Base-by-base conservation (phyloP, 2,888 invertebrate species). In the Latrodectus elegans region DNA sequence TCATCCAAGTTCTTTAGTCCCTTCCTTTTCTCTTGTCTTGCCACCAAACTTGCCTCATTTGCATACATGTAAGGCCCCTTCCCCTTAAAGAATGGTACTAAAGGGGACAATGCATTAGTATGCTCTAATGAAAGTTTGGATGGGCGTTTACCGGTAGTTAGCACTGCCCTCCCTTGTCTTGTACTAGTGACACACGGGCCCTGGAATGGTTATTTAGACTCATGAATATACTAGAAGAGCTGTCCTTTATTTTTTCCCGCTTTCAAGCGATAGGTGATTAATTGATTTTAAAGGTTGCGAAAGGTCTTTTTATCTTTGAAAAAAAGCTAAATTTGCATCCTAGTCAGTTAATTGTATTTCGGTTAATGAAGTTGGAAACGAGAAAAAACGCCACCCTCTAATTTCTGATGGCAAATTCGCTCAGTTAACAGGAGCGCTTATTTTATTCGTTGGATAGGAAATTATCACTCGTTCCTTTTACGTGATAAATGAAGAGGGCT, bases 121-220 rank as follows among this genome's bases (percentile, higher is more conserved):
- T 81, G 76, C 86, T 76, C 86, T 86, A 86, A 86, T 86, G 86
- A 86, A 86, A 86, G 86, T 86, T 81, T 77, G 77, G 81, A 52
- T 81, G 86, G 86, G 86, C 86, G 86, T 76, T 81, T 81, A 76
- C 81, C 86, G 86, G 86, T 86, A 86, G 86, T 86, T 86, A 86
- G 81, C 81, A 77, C 81, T 81, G 81, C 86, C 86, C 86, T 81
- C 86, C 86, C 86, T 81, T 86, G 86, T 86, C 86, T 86, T 86
- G 86, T 86, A 86, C 81, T 77, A 72, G 72, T 81, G 86, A 86
- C 81, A 86, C 86, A 86, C 81, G 72, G 76, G 55, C 80, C 26
- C 75, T 80, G 64, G 70, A 85, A 75, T 80, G 52, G 85, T 85
- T 85, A 85, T 79, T 85, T 85, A 72, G 85, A 65, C 75, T 85